phyloP scores from a whole-genome alignment of 2,797 vertebrate species.

The Pipistrellus pygmaeus region DNA sequence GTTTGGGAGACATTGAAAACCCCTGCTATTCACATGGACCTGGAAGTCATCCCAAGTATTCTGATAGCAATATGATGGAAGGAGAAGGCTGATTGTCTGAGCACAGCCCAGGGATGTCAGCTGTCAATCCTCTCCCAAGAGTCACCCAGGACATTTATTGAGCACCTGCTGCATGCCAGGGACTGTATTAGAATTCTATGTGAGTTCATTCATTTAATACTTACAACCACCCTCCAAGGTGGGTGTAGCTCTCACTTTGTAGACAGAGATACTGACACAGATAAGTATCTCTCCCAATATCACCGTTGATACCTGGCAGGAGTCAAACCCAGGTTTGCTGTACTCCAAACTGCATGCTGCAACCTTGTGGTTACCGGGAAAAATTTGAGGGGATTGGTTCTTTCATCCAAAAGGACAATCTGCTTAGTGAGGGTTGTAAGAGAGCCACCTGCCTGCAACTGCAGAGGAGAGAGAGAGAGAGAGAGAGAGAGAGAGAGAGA shows the following conservation, averaged over 20 bases:
- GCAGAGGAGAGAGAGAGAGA: too few species aligned
- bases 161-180: background rate
- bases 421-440: fast-evolving
- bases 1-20: background rate
- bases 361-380: background rate
- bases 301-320: fast-evolving
- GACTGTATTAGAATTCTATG: fast-evolving
- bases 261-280: fast-evolving
- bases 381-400: background rate
- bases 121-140: background rate
- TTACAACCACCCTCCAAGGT: background rate
- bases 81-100: background rate
- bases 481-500: background rate
- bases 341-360: too few species aligned
- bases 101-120: background rate
- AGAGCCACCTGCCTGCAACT: too few species aligned
- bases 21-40: background rate
- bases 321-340: background rate
- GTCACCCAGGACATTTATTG: fast-evolving
- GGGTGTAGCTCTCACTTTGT: fast-evolving
- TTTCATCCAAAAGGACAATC: background rate
- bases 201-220: too few species aligned
- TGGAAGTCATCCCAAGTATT: background rate
- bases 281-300: fast-evolving
- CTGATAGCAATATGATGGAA: background rate